phyloP scores from a whole-genome alignment of 2,797 vertebrate species.

The Diplodus puntazzo region DNA sequence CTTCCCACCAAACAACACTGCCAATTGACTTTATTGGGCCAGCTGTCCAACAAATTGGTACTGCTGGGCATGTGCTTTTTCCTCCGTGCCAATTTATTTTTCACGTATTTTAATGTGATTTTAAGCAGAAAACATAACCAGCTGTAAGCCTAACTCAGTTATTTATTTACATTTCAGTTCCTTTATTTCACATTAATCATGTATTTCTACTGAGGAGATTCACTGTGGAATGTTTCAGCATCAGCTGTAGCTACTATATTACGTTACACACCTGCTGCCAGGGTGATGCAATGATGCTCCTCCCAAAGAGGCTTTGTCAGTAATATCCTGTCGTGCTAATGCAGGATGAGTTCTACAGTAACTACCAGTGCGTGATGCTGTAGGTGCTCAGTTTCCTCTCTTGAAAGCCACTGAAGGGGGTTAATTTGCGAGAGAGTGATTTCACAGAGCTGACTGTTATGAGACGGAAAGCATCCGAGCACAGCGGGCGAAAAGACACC shows the following conservation, averaged over 20 bases:
- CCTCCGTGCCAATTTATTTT: background rate
- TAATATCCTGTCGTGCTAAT: background rate
- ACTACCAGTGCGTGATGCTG: constrained; percentile 1
- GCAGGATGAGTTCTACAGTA: background rate
- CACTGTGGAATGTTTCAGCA: background rate
- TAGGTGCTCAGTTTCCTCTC: background rate
- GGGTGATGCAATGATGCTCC: background rate
- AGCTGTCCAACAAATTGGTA: background rate
- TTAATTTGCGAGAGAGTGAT: constrained; percentile 17
- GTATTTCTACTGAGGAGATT: background rate
- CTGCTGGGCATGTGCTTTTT: background rate
- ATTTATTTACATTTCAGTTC: background rate
- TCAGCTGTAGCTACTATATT: background rate
- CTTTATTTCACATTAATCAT: too few relatives aligned
- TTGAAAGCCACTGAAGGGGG: constrained; percentile 1
- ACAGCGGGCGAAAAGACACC: background rate
- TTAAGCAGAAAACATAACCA: background rate
- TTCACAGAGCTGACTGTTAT: constrained; percentile 30
- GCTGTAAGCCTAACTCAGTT: background rate
- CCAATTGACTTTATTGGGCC: background rate
- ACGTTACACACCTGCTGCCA: constrained; percentile 6
- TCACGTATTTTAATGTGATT: background rate
- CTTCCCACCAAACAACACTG: background rate
- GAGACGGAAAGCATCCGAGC: constrained; percentile 25
- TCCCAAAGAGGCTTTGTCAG: background rate